A percentile compares a stretch with the other conserved stretches of the same genome.
These are phyloP conservation scores for Bufotes viridis DNA, from an alignment of 2,797 vertebrate species.

Conservation along the genomic window DNA sequence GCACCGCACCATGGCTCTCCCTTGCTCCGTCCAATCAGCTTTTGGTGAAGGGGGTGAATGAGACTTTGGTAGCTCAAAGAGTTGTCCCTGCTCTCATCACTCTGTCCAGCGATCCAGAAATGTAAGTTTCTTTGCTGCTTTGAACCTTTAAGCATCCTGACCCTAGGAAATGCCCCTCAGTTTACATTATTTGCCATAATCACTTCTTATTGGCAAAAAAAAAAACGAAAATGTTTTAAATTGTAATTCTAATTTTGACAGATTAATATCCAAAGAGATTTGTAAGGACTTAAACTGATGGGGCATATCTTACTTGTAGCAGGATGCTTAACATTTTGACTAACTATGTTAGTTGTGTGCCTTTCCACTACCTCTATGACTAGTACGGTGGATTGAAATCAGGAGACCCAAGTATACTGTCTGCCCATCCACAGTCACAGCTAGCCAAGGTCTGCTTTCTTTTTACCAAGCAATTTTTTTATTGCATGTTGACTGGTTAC, in stretches of 20 bases:
- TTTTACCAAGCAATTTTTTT: conserved; percentile 79
- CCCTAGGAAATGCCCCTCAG: conserved; percentile 44
- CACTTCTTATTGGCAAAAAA: not conserved
- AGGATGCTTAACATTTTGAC: conserved; percentile 74
- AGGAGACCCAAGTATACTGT: conserved; percentile 72
- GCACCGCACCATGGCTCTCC: conserved; percentile 83
- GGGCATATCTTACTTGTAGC: conserved; percentile 76
- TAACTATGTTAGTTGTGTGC: conserved; percentile 72
- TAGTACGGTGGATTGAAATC: conserved; percentile 65
- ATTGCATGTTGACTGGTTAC: conserved; percentile 92
- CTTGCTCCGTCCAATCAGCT: conserved; percentile 95
- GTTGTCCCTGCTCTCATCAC: conserved; percentile 99
- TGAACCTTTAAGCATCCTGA: conserved; percentile 74
- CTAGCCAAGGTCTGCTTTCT: conserved; percentile 76
- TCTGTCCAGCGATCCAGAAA: conserved; percentile 99
- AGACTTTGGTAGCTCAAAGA: conserved; percentile 99
- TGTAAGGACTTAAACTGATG: conserved; percentile 65
- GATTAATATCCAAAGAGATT: not conserved
- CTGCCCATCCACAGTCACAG: conserved; percentile 81
- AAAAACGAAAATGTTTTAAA: not conserved
- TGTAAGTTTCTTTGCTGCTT: conserved; percentile 92
- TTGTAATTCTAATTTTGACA: not conserved
- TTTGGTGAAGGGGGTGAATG: conserved; percentile 99
- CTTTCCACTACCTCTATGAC: conserved; percentile 67
- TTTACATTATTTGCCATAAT: conserved; percentile 61